Base-by-base conservation (phyloP, 2,797 vertebrate genomes). In the Alca torda region DNA sequence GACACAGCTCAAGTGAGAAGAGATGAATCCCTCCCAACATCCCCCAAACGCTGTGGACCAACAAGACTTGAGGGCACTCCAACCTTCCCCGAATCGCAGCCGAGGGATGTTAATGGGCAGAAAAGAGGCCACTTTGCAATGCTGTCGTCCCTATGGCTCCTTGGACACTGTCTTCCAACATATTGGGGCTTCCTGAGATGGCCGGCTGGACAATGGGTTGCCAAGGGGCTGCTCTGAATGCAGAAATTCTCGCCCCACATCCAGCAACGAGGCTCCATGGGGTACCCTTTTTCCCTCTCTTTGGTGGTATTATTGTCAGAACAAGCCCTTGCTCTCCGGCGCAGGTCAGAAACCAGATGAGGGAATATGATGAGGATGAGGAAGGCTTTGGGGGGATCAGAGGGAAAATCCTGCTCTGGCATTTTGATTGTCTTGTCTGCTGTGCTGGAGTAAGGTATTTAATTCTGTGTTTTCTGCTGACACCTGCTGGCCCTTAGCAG, bases 341-440 rank as follows among this genome's bases (percentile, higher is more conserved):
- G 0, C 76, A 50, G 33, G 61, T 35, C 79, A 73, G 51, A 82
- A 73, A 30, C 39, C 91, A 30, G 87, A 93, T 35, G 73, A 69
- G 48, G 24, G 39, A 45, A 13, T 16, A 31, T 11, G 94, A 91
- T 69, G 94, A 82, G 26, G 30, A 74, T 50, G 63, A 90, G 46
- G 94, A 98, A 56, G 95, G 91, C 19, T 87, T 90, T 51, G 91
- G 59, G 39, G 80, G 80, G 75, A 11, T 53, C 13, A 51, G 87
- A 72, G 92, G 92, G 39, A 90, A 54, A 67, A 96, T 97, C 51
- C 72, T 91, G 51, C 69, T 96, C 68, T 84, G 46, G 59, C 35
- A 50, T 96, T 80, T 86, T 89, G 65, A 16, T 89, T 56, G 85
- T 85, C 18, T 96, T 46, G 33, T 96, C 64, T 94, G 93, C 76